Evolutionary conservation across 2,888 invertebrate species (phyloP), one percentile per base, ranked within the genome.

Genomic region (Perdita meconis): DNA sequence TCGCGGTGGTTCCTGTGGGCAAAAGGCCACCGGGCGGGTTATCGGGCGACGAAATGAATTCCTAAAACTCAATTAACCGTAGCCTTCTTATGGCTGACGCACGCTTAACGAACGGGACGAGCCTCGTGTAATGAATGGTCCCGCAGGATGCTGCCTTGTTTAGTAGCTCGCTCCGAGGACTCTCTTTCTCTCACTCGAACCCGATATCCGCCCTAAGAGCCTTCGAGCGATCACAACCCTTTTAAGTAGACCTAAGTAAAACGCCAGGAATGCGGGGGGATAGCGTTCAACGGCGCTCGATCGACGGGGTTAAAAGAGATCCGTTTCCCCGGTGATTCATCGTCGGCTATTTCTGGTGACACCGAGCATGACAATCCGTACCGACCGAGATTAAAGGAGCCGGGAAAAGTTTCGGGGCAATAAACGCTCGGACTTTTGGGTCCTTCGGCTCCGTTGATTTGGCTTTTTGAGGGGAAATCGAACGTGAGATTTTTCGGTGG

Each of bases 11-110:
- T 47, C 19, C 19, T 22, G n/a, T 8, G 47, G 47, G 47, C 10
- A 47, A 10, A n/a, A 78, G 80, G 80, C 74, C 83, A 69, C 76
- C 69, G 79, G 50, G 66, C 68, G 68, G 70, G 70, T 87, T 90
- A 90, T 89, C 89, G 80, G n/a, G 73, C 75, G 63, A 78, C 81
- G 69, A 86, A 87, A 88, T 85, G 89, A 89, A 88, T 90, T 89
- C 89, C 88, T 81, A 86, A 90, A 89, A 89, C 86, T 86, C 86
- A 89, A 89, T 90, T 88, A 89, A 88, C 86, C 83, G 82, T 80
- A 75, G 74, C 75, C 74, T 73, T 70, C 72, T 84, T 77, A 83
- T n/a, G n/a, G 75, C 82, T 40, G 68, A 56, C 63, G 61, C 59
- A 34, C 47, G 69, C 79, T 75, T 80, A 84, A 79, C 81, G 82